Conservation (phyloP, 2,888 invertebrate species). For the Pyrrhia umbra region DNA sequence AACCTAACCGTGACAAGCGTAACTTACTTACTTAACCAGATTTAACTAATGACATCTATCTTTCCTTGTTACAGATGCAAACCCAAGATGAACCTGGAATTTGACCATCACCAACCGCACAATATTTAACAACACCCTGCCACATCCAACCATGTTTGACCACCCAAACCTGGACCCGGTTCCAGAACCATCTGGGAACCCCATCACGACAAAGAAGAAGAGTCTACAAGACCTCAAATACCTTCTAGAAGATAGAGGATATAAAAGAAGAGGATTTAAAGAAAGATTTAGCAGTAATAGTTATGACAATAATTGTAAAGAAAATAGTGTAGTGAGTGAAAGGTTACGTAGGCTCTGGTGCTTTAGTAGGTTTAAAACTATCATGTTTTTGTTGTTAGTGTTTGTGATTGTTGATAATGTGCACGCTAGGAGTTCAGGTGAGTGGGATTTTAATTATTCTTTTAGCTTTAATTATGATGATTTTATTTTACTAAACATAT, state of each 20-base stretch:
- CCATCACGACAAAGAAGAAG: slow-evolving; percentile 77
- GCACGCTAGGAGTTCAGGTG: slow-evolving; percentile 86
- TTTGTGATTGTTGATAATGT: slow-evolving; percentile 77
- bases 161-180: slow-evolving; percentile 59
- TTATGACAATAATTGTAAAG: slow-evolving; percentile 75
- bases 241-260: slow-evolving; percentile 86
- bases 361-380: slow-evolving; percentile 83
- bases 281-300: slow-evolving; percentile 78
- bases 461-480: not conserved
- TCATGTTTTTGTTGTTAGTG: slow-evolving; percentile 82
- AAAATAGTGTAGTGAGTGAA: slow-evolving; percentile 69
- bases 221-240: slow-evolving; percentile 84
- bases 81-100: slow-evolving; percentile 80
- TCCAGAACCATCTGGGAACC: slow-evolving; percentile 78
- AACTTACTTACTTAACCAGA: no score
- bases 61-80: slow-evolving; percentile 84
- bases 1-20: no score
- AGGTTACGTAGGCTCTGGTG: slow-evolving; percentile 78
- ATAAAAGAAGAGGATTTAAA: slow-evolving; percentile 68
- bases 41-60: slow-evolving; percentile 14
- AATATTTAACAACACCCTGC: slow-evolving; percentile 48
- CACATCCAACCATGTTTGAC: slow-evolving; percentile 73
- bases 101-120: slow-evolving; percentile 74
- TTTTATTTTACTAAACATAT: no score
- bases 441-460: slow-evolving; percentile 60